Evolutionary conservation across 2,797 vertebrate genomes (phyloP), one percentile per base, ranked within the genome.

Genomic region (Mus spretus): DNA sequence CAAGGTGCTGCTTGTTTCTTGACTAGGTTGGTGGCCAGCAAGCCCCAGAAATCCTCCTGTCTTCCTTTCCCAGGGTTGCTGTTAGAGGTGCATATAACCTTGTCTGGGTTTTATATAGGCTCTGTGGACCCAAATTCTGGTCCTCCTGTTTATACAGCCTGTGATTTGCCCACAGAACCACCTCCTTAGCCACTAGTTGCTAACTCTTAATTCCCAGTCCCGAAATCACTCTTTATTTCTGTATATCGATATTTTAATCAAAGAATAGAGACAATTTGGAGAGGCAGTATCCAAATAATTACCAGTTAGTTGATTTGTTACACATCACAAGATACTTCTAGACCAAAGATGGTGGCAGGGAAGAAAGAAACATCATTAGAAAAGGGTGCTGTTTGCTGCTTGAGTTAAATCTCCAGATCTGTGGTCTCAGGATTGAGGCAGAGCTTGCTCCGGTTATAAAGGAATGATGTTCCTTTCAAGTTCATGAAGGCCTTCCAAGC

Each of bases 311-410:
- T 47, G 90, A 53, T 74, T 55, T 88, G 55, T 91, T 83, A n/a
- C 22, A 40, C 20, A 79, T 83, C 61, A 80, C 82, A 94, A 37
- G 53, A 47, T 13, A 15, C 75, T 77, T 77, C 26, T 77, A 77
- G 44, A 77, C 75, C 44, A 91, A 79, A 90, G 28, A 84, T 5
- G 74, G 87, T n/a, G 75, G 6, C 44, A n/a, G 31, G 37, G 22
- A 63, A 83, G 70, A 55, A 93, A 44, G 34, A 96, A 85, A 72
- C 7, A 91, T 22, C 40, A 83, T 80, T 86, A 86, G 79, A 84
- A 89, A 75, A 93, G 9, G 37, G n/a, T 96, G 26, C 10, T 72
- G 47, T 79, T 80, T 80, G 14, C 81, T 59, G 2, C 55, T 91
- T 79, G 17, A 7, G 82, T 63, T 86, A 61, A 90, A 91, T 81